Base-by-base conservation (phyloP, 2,888 invertebrate species). In the Sarcophaga caerulescens region DNA sequence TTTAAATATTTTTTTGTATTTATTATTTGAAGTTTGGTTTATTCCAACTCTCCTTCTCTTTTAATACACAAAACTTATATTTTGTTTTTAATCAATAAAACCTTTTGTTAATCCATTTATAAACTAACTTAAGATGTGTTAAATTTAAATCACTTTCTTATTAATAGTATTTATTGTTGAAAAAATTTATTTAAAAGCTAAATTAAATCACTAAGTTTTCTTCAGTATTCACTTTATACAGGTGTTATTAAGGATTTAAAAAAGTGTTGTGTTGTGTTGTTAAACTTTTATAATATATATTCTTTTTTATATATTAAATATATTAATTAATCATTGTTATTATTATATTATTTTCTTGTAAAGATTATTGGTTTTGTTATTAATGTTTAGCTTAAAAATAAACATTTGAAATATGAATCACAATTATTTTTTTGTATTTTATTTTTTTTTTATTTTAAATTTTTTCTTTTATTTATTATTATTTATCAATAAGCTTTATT, bases 321-420 rank as follows among this genome's bases (percentile, higher is more conserved):
- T n/a, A n/a, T n/a, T n/a, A n/a, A n/a, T n/a, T n/a, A n/a, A n/a
- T n/a, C n/a, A n/a, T n/a, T n/a, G n/a, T n/a, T n/a, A n/a, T 52
- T 14, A 14, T 47, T 12, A 12, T 47, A 4, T 47, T 14, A 47
- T 52, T 52, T 79, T 79, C 35, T 47, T 70, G 35, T 45, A 59
- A 14, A 65, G 21, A 35, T 83, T 35, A 10, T 35, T 62, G 57
- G 11, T 75, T 62, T 77, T 71, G 10, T 71, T 35, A 2, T 35
- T 35, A 35, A 35, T 35, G 35, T 35, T 69, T 17, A 21, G 59
- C 73, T 83, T 80, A 80, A 44, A 73, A 35, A 73, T 73, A 68
- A 79, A 63, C 76, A 80, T 76, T 85, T 85, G 81, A 74, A 78
- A 78, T 84, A 84, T 83, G 62, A 88, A 87, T 87, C 88, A 87